These are phyloP conservation scores for Ctenopoma kingsleyae DNA, from an alignment of 2,797 vertebrate species.

Conservation along the genomic window DNA sequence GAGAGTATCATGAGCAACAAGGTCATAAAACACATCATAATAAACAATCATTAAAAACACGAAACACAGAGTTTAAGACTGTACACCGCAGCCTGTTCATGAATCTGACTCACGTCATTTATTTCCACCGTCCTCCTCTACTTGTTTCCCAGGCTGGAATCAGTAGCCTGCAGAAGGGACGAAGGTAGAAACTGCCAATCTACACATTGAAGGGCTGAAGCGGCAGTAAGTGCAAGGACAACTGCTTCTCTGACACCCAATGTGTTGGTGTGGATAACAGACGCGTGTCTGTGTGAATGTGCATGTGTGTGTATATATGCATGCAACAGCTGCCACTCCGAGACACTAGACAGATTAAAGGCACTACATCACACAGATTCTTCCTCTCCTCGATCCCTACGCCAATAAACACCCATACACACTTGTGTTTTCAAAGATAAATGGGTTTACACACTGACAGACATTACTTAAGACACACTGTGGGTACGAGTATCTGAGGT, in stretches of 20 bases:
- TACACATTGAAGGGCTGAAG: slow-evolving; percentile 38
- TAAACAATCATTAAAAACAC: slow-evolving; percentile 30
- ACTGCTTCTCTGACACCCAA: slow-evolving; percentile 58
- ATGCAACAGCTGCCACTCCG: slow-evolving; percentile 61
- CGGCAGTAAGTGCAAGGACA: slow-evolving; percentile 51
- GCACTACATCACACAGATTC: slow-evolving; percentile 56
- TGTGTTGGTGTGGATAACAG: slow-evolving; percentile 39
- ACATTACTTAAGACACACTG: slow-evolving; percentile 37
- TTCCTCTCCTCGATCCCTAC: slow-evolving; percentile 26
- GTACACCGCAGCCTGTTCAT: slow-evolving; percentile 6
- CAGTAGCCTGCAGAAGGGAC: slow-evolving; percentile 22
- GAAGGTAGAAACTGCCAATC: slow-evolving; percentile 25
- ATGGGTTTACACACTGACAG: slow-evolving; percentile 48
- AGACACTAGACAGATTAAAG: slow-evolving; percentile 58
- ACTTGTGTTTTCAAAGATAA: slow-evolving; percentile 43
- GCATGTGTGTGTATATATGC: slow-evolving; percentile 9
- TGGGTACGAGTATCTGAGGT: neutral
- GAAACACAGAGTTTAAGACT: slow-evolving; percentile 21
- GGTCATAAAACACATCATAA: slow-evolving; percentile 34
- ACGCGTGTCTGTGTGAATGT: slow-evolving; percentile 7
- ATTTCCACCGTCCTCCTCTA: neutral
- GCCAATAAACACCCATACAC: slow-evolving; percentile 33
- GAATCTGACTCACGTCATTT: slow-evolving; percentile 29
- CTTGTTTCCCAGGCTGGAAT: slow-evolving; percentile 23
- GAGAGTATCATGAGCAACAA: slow-evolving; percentile 11